Evolutionary conservation across 2,888 invertebrate species (phyloP).

Genomic region (Lasioglossum malachurum): DNA sequence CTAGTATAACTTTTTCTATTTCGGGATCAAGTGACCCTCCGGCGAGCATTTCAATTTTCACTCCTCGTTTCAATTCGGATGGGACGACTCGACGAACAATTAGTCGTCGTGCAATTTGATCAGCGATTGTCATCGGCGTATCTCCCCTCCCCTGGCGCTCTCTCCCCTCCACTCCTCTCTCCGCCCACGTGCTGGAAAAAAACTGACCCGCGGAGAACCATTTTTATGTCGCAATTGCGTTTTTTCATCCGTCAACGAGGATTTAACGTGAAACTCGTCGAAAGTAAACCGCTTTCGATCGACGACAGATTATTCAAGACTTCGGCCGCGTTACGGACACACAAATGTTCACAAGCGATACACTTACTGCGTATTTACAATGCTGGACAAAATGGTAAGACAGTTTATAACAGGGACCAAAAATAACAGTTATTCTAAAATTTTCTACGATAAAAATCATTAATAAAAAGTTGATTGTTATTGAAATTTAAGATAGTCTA

Average conservation of each 20-base stretch:
- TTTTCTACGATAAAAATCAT: too few relatives aligned
- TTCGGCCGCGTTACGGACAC: background rate
- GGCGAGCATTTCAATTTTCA: conserved; percentile 77
- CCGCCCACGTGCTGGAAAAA: conserved; percentile 48
- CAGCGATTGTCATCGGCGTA: conserved; percentile 81
- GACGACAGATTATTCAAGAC: background rate
- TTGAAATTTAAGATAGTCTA: too few relatives aligned
- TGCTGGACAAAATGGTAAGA: too few relatives aligned
- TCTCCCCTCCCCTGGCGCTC: conserved; percentile 30
- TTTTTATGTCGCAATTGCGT: conserved; percentile 64
- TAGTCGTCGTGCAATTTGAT: conserved; percentile 81
- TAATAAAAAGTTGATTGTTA: too few relatives aligned
- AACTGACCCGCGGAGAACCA: conserved; percentile 57
- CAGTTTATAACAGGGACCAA: too few relatives aligned
- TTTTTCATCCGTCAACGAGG: conserved; percentile 34
- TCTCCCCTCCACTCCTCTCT: background rate
- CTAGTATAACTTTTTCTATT: conserved; percentile 69
- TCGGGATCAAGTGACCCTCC: conserved; percentile 67
- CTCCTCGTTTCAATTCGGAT: conserved; percentile 75
- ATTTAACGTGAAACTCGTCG: conserved; percentile 11
- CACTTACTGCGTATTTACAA: background rate
- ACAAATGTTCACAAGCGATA: background rate
- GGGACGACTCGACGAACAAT: conserved; percentile 79
- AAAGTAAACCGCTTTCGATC: conserved; percentile 21
- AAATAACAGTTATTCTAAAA: too few relatives aligned